Percentiles rank a stretch among this genome's conserved stretches.
These are phyloP conservation scores for Malurus cyaneus DNA, from an alignment of 2,113 vertebrate genomes.

Conservation along the genomic window DNA sequence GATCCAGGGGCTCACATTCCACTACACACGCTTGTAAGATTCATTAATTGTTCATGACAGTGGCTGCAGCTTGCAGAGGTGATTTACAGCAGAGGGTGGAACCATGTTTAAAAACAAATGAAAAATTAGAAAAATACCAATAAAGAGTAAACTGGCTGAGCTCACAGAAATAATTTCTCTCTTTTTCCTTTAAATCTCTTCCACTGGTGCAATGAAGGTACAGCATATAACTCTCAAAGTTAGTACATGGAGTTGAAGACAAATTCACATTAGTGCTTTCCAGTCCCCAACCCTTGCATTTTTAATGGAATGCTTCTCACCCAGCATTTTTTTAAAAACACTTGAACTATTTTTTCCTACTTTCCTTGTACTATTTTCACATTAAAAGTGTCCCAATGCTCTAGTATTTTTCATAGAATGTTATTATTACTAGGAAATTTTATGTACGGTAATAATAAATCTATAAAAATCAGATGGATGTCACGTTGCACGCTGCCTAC, in stretches of 20 bases:
- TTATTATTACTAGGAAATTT: slow-evolving; percentile 50
- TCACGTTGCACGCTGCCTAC: slow-evolving; percentile 7
- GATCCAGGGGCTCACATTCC: background rate
- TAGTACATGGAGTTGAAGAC: slow-evolving; percentile 16
- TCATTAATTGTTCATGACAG: background rate
- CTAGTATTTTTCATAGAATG: slow-evolving; percentile 56
- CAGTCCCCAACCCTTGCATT: slow-evolving; percentile 14
- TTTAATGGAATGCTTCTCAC: slow-evolving; percentile 31
- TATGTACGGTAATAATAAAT: slow-evolving; percentile 51
- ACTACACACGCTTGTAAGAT: background rate
- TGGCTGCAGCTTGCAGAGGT: background rate
- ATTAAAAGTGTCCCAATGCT: slow-evolving; percentile 31
- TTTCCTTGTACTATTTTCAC: slow-evolving; percentile 49
- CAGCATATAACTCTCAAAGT: slow-evolving; percentile 17
- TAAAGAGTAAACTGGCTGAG: slow-evolving; percentile 24
- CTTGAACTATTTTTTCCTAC: slow-evolving; percentile 22
- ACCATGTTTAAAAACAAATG: background rate
- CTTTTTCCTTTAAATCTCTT: slow-evolving; percentile 8
- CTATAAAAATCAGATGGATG: slow-evolving; percentile 57
- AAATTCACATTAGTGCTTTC: background rate
- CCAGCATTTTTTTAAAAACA: slow-evolving; percentile 15
- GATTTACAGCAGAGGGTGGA: background rate
- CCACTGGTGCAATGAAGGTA: background rate
- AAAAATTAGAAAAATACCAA: slow-evolving; percentile 21
- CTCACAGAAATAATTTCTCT: background rate